Evolutionary conservation across 2,797 vertebrate species (phyloP), one percentile per base, ranked within the genome.

Genomic region (Amphiprion clarkii): DNA sequence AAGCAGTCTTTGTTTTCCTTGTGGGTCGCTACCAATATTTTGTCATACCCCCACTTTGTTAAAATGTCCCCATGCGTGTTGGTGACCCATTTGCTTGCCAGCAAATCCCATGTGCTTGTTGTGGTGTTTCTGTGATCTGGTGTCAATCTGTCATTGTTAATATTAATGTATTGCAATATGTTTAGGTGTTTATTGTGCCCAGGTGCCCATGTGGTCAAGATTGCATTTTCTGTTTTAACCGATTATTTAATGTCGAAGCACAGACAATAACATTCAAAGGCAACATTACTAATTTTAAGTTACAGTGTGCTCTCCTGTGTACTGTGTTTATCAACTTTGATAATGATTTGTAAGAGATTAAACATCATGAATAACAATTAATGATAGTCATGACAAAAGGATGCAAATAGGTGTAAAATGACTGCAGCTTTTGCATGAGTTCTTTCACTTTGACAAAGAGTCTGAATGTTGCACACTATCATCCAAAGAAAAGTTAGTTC

Each of bases 41-140:
- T 40, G 9, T 72, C 68, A 80, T 49, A 60, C 57, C 27, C 62
- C 53, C 70, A 72, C 60, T 59, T n/a, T 69, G 40, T 61, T 55
- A 5, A 64, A 68, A 31, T 7, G 54, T 73, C 11, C 23, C 33
- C 69, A 73, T 74, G 42, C 39, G 78, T 88, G 65, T 79, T 65
- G 85, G 83, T 85, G 62, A 84, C 36, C 71, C 78, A 83, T 84
- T 68, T 85, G 82, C 85, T 71, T 88, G 89, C 76, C 54, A 59
- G 59, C 19, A 4, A 65, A 59, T 76, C 62, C 68, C 63, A 64
- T 80, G 19, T 87, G 81, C 76, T 83, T 84, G 75, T 65, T 65
- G 63, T 86, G 61, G 59, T 83, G 81, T 83, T 75, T 19, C 31
- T 79, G 85, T 86, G 56, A 67, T 80, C 49, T 76, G 55, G 33